Evolutionary conservation across 1,140 invertebrate species (phyloP), one percentile per base, ranked within the genome.

Genomic region (Drosophila hydei): DNA sequence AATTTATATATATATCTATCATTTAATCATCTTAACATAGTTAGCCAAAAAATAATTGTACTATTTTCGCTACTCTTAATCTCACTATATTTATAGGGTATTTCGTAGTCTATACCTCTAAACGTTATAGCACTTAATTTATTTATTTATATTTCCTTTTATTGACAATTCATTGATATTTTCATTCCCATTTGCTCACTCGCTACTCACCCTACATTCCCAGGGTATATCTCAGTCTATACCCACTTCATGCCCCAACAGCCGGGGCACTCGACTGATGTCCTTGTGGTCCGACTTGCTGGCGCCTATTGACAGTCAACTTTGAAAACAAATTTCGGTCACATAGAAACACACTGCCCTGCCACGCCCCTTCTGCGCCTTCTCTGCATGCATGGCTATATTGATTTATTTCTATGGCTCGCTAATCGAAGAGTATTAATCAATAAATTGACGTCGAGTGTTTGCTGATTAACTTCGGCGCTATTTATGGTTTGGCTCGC

Each of bases 371-470:
- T 12, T 2, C 38, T 14, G 36, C 43, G 23, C 3, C 54, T 19
- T 8, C 16, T 51, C 14, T 67, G 18, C 27, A n/a, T 51, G 58
- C 45, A 48, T 30, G 27, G 27, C 27, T 30, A 30, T 9, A 33
- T 33, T 33, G 30, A 2, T 33, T 33, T 83, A 79, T 75, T 75
- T 69, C 65, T 68, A 58, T 50, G 40, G 56, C 76, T 45, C 76
- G 72, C 75, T 87, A 81, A 85, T 81, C 81, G 81, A 72, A 88
- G 59, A 63, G 61, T 60, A 81, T 78, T 81, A 87, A 87, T 87
- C 81, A 81, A 87, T 87, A 87, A 83, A 83, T 67, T 77, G 71
- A 58, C 79, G 72, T 64, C 75, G 63, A 84, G 77, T 64, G 74
- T 79, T 79, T 78, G 74, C 62, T 77, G 83, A 87, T 87, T 87